Evolutionary conservation across 2,113 vertebrate genomes (phyloP).

Genomic region (Forbesichthys papilliferus): DNA sequence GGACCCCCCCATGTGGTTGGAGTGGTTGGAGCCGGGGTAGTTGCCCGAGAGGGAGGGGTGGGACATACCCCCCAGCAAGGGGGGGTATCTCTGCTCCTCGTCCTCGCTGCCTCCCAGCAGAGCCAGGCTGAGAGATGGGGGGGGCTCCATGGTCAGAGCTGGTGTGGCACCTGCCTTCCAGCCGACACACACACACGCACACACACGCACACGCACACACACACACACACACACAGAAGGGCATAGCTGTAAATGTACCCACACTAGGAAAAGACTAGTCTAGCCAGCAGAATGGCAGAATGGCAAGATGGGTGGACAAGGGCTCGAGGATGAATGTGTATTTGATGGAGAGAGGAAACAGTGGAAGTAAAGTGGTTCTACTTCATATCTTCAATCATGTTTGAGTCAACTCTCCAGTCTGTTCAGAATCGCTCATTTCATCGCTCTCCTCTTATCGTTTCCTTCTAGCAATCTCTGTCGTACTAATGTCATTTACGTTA

Average conservation of each 20-base stretch:
- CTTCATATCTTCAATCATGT: constrained; percentile 56
- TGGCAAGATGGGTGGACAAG: neutral
- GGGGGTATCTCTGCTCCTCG: constrained; percentile 75
- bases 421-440: constrained; percentile 11
- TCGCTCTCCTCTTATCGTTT: constrained; percentile 39
- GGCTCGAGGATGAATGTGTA: neutral
- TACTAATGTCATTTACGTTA: constrained; percentile 59
- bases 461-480: constrained; percentile 58
- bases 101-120: constrained; percentile 78
- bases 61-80: constrained; percentile 72
- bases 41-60: constrained; percentile 66
- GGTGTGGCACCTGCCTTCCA: constrained; percentile 50
- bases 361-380: constrained; percentile 6
- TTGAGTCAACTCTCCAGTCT: constrained; percentile 59
- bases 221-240: constrained; percentile 5
- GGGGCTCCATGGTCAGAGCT: constrained; percentile 77
- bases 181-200: constrained; percentile 22
- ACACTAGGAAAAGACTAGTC: constrained; percentile 40
- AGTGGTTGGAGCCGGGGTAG: constrained; percentile 78
- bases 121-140: constrained; percentile 78
- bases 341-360: neutral
- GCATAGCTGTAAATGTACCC: constrained; percentile 30
- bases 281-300: neutral
- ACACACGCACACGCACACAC: neutral
- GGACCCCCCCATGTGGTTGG: constrained; percentile 78